Base-by-base conservation (phyloP, 1,140 invertebrate species). In the Danaus melanippus region DNA sequence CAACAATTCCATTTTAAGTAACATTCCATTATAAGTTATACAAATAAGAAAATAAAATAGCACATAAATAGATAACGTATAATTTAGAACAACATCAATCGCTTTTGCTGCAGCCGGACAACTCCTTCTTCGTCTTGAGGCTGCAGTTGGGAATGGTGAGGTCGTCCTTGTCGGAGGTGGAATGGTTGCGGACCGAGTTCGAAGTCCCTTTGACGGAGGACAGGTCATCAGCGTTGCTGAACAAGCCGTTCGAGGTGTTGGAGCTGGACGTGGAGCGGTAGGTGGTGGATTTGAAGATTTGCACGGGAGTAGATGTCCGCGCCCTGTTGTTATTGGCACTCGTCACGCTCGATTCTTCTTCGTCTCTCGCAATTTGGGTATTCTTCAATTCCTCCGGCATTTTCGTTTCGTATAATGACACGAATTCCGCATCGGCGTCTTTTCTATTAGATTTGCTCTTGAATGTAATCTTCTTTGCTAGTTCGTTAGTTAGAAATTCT, bases 271-370 rank as follows among this genome's bases (percentile, higher is more conserved):
- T 86, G 1, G 87, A 86, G 42, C 82, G 79, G 48, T 82, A 85
- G 2, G 82, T 80, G 55, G 76, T 67, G 10, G 83, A 88, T 66
- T 86, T 89, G 50, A 76, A 86, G 45, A 83, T 66, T 56, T 85
- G 81, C 5, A 89, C 84, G 6, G 89, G 89, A 11, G 89, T 90
- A 0, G 89, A 90, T 11, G 89, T 90, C 5, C 86, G 80, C 60
- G 83, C 74, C 74, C 80, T 64, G 43, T 73, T 71, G 58, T 70
- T 73, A 12, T 53, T 74, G 12, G 52, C 61, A 52, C 60, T 75
- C 1, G 46, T 56, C 32, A 53, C 57, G 46, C 71, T 76, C 1
- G 71, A 67, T 17, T 58, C 64, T 15, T 77, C 70, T 2, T 72
- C 70, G 11, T 71, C 70, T 3, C 42, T 43, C 50, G 50, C 50